Base-by-base conservation (phyloP, 2,888 invertebrate species). In the Lasioglossum villosulum region DNA sequence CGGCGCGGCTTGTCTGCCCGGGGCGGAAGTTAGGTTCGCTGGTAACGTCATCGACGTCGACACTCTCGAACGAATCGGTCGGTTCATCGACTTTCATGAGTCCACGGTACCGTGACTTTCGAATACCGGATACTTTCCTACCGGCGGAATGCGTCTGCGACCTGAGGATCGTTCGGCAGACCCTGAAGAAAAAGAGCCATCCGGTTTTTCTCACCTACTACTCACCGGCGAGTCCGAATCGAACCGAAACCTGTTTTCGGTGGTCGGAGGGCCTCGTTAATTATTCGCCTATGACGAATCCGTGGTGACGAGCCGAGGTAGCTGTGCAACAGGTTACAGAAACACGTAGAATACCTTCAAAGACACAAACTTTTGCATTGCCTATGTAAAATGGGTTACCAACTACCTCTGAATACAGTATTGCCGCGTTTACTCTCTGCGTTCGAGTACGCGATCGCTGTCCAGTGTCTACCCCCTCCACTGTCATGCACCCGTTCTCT, bases 61-160 rank as follows among this genome's bases (percentile, higher is more conserved):
- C 86, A 86, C 84, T 75, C 75, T 77, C 84, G 75, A 83, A 84
- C 84, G 89, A 90, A 88, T 88, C 84, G 86, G 82, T 72, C 81
- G 83, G 86, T 86, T 90, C 90, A 90, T 90, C 90, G 88, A 90
- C 89, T 90, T 87, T 90, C 87, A 89, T 86, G 87, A 89, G 89
- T 73, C 78, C 82, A 72, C 79, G 78, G 83, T 83, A 86, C 88
- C 88, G 90, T 88, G 89, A 88, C 86, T 89, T 89, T 90, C 86
- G 88, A 88, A 82, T 84, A 75, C 73, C 88, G 82, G 78, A 78
- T 79, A 85, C 89, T 89, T 86, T 88, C 84, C 83, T 81, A 80
- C 68, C 73, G 27, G 75, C 78, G 76, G 83, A 79, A 86, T 78
- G 84, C 76, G 73, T 75, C 83, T 77, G 82, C 66, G 30, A 39